Evolutionary conservation across 2,888 invertebrate species (phyloP).

Genomic region (Margaritifera margaritifera): DNA sequence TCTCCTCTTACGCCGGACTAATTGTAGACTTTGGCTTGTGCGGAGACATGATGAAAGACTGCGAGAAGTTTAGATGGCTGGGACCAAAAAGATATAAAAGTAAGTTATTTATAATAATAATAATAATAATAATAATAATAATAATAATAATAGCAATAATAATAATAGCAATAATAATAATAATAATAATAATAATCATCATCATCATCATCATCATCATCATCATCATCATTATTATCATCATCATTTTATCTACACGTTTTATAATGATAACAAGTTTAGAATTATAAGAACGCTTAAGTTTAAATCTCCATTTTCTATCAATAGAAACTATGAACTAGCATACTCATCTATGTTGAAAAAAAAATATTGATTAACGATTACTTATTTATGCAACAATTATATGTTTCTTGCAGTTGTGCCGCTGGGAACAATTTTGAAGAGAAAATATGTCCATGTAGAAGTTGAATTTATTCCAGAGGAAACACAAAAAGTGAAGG

Average conservation of each 20-base stretch:
- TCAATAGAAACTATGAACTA: too few relatives aligned
- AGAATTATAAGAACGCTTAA: too few relatives aligned
- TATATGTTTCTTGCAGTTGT: constrained; percentile 42
- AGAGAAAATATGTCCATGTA: constrained; percentile 49
- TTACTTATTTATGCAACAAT: too few relatives aligned
- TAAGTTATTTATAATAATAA: constrained; percentile 22
- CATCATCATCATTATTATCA: too few relatives aligned
- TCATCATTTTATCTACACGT: too few relatives aligned
- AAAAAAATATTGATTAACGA: too few relatives aligned
- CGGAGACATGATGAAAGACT: constrained; percentile 62
- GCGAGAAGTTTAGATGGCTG: constrained; percentile 61
- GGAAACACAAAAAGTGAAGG: constrained; percentile 16
- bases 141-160: constrained; percentile 1
- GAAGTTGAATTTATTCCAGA: constrained; percentile 51
- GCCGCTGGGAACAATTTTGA: constrained; percentile 45
- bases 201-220: too few relatives aligned
- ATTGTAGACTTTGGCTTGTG: constrained; percentile 58
- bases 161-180: background rate
- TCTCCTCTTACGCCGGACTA: constrained; percentile 52
- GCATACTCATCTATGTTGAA: too few relatives aligned
- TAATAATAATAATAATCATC: too few relatives aligned
- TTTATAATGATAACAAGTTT: too few relatives aligned
- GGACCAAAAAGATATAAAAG: constrained; percentile 57
- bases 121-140: constrained; percentile 7
- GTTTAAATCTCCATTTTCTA: too few relatives aligned